These are phyloP conservation scores for Cecropterus lyciades DNA, from an alignment of 1,140 invertebrate species.

Conservation along the genomic window DNA sequence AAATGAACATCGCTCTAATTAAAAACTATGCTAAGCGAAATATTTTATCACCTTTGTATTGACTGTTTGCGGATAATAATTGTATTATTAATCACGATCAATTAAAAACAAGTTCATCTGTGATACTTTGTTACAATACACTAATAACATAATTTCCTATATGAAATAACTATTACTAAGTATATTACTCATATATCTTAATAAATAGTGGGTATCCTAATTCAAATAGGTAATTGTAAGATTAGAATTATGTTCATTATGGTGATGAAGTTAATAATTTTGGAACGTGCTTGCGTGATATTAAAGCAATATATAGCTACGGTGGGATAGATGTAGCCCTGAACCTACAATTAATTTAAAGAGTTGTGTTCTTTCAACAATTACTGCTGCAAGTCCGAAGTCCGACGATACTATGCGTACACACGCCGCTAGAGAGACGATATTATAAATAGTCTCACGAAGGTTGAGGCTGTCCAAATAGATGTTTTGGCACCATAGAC, in stretches of 20 bases:
- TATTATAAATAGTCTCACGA: slow-evolving; percentile 23
- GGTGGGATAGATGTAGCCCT: neutral
- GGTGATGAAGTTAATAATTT: neutral
- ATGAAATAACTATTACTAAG: no score
- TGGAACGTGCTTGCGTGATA: neutral
- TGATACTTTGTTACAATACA: neutral
- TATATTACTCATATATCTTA: neutral
- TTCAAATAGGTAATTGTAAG: neutral
- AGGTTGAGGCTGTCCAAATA: slow-evolving; percentile 29
- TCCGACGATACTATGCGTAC: slow-evolving; percentile 21
- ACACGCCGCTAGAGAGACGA: slow-evolving; percentile 8
- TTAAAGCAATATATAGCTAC: neutral
- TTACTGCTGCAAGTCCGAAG: slow-evolving; percentile 22
- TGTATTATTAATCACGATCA: neutral
- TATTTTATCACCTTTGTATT: no score
- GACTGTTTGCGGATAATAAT: no score
- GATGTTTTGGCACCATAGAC: slow-evolving; percentile 23
- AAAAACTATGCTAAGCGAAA: no score
- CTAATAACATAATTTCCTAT: neutral
- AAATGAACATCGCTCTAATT: no score
- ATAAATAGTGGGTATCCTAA: neutral
- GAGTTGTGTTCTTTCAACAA: slow-evolving; percentile 22
- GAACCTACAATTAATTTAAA: slow-evolving; percentile 30
- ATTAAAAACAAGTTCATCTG: neutral
- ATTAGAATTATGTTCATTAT: neutral